Percentiles rank a stretch among this genome's conserved stretches.
Evolutionary conservation across 2,113 vertebrate species (phyloP).

Genomic region (Suricata suricatta): DNA sequence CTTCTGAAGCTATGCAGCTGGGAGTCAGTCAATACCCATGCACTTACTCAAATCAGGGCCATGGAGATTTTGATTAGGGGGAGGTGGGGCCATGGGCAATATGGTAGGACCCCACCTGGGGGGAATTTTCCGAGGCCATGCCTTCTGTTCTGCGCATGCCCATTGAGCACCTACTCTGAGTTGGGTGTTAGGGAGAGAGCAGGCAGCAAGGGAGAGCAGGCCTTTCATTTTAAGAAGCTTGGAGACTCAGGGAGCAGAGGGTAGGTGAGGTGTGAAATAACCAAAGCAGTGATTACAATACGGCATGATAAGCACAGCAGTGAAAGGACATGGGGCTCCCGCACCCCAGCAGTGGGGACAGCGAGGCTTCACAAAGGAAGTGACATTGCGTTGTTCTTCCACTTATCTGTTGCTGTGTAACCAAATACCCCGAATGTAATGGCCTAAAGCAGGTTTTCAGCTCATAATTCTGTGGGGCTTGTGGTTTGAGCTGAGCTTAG

Average conservation of each 20-base stretch:
- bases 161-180: not conserved
- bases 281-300: not conserved
- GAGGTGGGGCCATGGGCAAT: not conserved
- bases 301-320: not conserved
- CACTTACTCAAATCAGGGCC: slow-evolving; percentile 19
- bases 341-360: rapidly evolving
- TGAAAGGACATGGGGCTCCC: not conserved
- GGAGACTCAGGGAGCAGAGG: not conserved
- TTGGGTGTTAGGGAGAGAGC: not conserved
- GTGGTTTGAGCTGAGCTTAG: not conserved
- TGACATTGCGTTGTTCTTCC: not conserved
- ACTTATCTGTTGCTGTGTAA: not conserved
- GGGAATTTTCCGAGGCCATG: not conserved
- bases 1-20: slow-evolving; percentile 58
- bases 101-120: not conserved
- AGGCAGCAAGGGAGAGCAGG: not conserved
- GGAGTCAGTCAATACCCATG: slow-evolving; percentile 67
- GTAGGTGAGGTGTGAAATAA: not conserved
- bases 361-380: not conserved
- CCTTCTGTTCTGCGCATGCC: not conserved
- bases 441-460: not conserved
- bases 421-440: not conserved
- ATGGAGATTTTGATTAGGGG: slow-evolving; percentile 58
- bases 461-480: not conserved
- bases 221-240: not conserved